Base-by-base conservation (phyloP, 1,140 invertebrate species). In the Euborellia annulipes region DNA sequence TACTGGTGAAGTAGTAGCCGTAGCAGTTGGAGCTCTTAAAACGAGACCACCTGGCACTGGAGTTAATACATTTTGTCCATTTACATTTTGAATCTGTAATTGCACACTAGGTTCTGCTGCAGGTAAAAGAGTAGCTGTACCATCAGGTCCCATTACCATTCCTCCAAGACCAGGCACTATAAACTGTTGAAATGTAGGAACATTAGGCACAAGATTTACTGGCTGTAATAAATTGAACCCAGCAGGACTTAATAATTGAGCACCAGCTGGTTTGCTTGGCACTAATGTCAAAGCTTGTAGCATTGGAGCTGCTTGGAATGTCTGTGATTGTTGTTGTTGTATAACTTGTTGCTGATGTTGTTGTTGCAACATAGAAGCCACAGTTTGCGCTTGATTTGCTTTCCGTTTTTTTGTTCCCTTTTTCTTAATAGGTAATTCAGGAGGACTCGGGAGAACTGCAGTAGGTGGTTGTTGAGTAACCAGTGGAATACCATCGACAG, bases 161-260 rank as follows among this genome's bases (percentile, higher is more conserved):
- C 83, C 70, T 2, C 82, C 80, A 1, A 84, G 60, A 52, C 83
- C 81, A 3, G 84, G 83, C 38, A 87, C 76, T 39, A 86, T 78
- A 53, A 86, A 79, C 55, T 87, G 83, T 54, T 86, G 84, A 43
- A 84, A 81, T 0, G 79, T 74, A 0, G 79, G 79, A 55, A 84
- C 79, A 58, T 84, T 83, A 49, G 80, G 78, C 37, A 83, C 76
- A 27, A 82, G 61, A 66, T 85, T 86, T 13, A 87, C 79, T 1
- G 84, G 83, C 57, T 87, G 84, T 1, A 80, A 62, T 21, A 86
- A 61, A 61, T 86, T 84, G 20, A 85, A 27, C 11, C 23, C 23
- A 4, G 23, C 23, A 11, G 23, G 23, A 11, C 23, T 27, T 27
- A 27, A 27, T 27, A 27, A 27, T 27, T 27, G 23, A 27, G 23